phyloP scores from a whole-genome alignment of 2,113 vertebrate species.

The Nannobrachium achirus region DNA sequence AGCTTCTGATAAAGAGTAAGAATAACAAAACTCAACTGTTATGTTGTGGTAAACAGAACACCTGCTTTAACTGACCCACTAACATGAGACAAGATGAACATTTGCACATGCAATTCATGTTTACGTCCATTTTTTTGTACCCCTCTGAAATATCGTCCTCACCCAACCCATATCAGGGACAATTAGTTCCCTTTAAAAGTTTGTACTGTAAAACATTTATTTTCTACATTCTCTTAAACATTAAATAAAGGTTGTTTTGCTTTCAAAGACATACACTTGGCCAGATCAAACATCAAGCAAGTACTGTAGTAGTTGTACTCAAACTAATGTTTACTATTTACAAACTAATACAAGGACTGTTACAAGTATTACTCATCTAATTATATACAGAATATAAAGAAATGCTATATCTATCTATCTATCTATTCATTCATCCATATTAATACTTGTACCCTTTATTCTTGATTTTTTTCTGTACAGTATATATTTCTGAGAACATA shows the following conservation, averaged over 20 bases:
- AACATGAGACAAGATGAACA: too few species aligned
- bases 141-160: background rate
- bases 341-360: background rate
- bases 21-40: conserved; percentile 19
- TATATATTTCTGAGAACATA: too few species aligned
- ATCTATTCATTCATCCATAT: too few species aligned
- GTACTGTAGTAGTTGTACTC: background rate
- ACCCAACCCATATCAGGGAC: background rate
- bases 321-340: background rate
- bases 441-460: too few species aligned
- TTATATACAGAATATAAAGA: too few species aligned
- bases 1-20: conserved; percentile 61
- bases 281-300: too few species aligned
- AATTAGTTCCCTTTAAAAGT: background rate
- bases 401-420: too few species aligned
- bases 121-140: background rate
- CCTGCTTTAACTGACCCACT: background rate
- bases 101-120: conserved; percentile 1
- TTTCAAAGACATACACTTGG: too few species aligned
- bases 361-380: too few species aligned
- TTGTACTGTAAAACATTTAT: background rate
- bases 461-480: too few species aligned
- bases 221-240: background rate
- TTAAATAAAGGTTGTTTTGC: background rate
- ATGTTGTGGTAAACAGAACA: background rate